Percentiles rank a stretch among this genome's conserved stretches.
These are phyloP conservation scores for Polylopha cassiicola DNA, from an alignment of 2,888 invertebrate species.

Conservation along the genomic window DNA sequence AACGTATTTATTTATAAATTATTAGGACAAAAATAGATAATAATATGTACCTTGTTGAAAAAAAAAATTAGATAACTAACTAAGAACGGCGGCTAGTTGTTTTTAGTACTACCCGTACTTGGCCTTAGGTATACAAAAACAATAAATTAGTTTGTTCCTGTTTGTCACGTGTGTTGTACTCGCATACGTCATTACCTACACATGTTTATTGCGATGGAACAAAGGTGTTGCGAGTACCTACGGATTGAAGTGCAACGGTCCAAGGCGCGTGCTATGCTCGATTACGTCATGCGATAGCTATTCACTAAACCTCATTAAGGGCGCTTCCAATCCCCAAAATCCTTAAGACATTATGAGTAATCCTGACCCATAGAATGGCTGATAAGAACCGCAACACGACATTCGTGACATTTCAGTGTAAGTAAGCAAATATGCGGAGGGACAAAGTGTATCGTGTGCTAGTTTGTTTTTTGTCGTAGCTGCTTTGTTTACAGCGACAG, in stretches of 20 bases:
- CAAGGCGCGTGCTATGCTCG: constrained; percentile 14
- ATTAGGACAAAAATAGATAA: too few species aligned
- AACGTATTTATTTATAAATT: too few species aligned
- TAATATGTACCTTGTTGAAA: too few species aligned
- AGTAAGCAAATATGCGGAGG: constrained; percentile 20
- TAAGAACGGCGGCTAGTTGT: too few species aligned
- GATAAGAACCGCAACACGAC: constrained; percentile 18
- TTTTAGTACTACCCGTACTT: too few species aligned
- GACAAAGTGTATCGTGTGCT: constrained; percentile 19
- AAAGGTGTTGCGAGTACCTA: constrained; percentile 5
- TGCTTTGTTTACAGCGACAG: constrained; percentile 16
- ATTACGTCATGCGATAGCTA: constrained; percentile 25
- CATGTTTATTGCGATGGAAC: constrained; percentile 1
- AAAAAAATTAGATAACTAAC: too few species aligned
- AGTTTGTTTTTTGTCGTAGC: constrained; percentile 20
- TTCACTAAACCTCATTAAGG: constrained; percentile 11
- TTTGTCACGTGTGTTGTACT: not conserved
- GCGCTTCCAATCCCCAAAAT: constrained; percentile 11
- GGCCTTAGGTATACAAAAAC: too few species aligned
- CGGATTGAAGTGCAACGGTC: constrained; percentile 1
- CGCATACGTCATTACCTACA: not conserved
- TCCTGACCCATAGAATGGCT: constrained; percentile 9
- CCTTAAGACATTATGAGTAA: constrained; percentile 20
- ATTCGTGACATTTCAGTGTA: constrained; percentile 19
- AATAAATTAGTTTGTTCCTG: not conserved